Evolutionary conservation across 2,888 invertebrate genomes (phyloP).

Genomic region (Xylota sylvarum): DNA sequence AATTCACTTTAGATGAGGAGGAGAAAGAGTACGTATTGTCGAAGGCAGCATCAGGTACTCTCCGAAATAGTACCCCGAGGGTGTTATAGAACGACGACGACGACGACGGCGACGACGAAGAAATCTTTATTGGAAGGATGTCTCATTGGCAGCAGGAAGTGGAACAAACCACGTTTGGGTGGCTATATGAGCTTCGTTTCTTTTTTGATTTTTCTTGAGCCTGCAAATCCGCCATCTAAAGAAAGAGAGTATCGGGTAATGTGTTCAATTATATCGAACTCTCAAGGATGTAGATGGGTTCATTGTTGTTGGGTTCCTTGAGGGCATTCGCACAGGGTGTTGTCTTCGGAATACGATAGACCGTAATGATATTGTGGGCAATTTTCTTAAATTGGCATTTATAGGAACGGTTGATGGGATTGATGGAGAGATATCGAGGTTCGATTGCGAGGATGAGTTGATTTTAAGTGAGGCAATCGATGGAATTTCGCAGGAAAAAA

Average conservation of each 20-base stretch:
- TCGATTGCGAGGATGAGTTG: constrained; percentile 58
- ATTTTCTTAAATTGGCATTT: constrained; percentile 74
- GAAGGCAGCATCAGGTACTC: constrained; percentile 63
- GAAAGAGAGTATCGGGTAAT: constrained; percentile 36
- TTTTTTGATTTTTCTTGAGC: background rate
- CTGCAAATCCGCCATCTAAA: constrained; percentile 22
- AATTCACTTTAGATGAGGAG: constrained; percentile 63
- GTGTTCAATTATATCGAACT: constrained; percentile 74
- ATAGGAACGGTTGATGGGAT: constrained; percentile 60
- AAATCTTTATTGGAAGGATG: constrained; percentile 44
- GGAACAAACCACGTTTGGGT: constrained; percentile 42
- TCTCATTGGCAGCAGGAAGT: constrained; percentile 60
- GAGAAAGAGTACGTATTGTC: background rate
- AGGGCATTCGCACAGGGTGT: background rate
- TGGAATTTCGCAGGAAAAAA: constrained; percentile 22
- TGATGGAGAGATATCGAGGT: constrained; percentile 47
- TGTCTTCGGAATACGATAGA: constrained; percentile 56
- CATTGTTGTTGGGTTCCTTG: constrained; percentile 25
- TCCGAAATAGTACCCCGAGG: constrained; percentile 52
- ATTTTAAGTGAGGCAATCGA: constrained; percentile 69
- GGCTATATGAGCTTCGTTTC: constrained; percentile 22
- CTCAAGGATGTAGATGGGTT: constrained; percentile 47
- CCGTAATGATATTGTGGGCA: constrained; percentile 74
- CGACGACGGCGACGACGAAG: constrained; percentile 16
- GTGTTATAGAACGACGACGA: constrained; percentile 31